Evolutionary conservation across 2,888 invertebrate species (phyloP).

Genomic region (Eutolmus rufibarbis): DNA sequence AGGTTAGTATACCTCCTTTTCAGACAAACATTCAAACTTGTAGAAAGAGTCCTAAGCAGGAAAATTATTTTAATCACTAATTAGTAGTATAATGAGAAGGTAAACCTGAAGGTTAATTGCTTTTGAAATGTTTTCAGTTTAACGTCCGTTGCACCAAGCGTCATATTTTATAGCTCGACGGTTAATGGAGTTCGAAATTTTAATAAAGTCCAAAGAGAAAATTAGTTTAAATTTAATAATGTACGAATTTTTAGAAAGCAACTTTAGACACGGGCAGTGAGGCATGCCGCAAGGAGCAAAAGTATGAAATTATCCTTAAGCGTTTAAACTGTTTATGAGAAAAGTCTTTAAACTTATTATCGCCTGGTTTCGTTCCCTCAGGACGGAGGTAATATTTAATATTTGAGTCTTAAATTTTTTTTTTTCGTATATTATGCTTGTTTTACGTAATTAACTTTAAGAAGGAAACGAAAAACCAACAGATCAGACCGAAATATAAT

Average conservation of each 20-base stretch:
- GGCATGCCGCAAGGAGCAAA: neutral
- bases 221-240: neutral
- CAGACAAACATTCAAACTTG: neutral
- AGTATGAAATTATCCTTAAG: neutral
- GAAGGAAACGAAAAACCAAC: too few species aligned
- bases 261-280: neutral
- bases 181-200: neutral
- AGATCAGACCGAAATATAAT: too few species aligned
- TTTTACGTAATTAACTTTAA: neutral
- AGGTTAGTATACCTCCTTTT: neutral
- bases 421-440: neutral
- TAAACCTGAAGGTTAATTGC: neutral
- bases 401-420: neutral
- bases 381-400: neutral
- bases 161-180: neutral
- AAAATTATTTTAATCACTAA: neutral
- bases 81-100: neutral
- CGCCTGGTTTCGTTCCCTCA: neutral
- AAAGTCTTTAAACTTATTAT: neutral
- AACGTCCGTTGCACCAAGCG: neutral
- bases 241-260: neutral
- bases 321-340: neutral
- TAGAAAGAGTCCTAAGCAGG: neutral
- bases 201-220: neutral
- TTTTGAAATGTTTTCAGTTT: neutral